Evolutionary conservation across 2,797 vertebrate genomes (phyloP).

Genomic region (Liparis tanakae): DNA sequence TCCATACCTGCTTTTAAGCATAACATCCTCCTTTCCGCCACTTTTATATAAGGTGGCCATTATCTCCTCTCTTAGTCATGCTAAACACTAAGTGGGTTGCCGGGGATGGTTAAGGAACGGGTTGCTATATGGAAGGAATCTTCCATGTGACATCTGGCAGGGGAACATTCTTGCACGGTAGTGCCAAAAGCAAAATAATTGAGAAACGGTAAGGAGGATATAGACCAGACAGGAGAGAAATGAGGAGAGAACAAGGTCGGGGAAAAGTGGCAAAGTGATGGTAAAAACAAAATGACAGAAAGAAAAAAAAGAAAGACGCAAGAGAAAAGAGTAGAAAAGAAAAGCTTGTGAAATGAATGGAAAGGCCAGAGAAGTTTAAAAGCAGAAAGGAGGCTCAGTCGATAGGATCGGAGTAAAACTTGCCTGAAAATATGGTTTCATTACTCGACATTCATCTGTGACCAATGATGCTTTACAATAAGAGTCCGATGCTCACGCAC

Average conservation of each 20-base stretch:
- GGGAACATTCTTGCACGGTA: constrained; percentile 5
- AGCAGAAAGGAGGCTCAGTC: not conserved
- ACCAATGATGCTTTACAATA: not conserved
- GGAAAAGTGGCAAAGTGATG: not conserved
- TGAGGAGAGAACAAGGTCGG: not conserved
- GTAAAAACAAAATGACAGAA: not conserved
- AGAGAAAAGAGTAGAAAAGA: not conserved
- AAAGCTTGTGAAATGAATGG: constrained; percentile 10
- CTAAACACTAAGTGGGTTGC: not conserved
- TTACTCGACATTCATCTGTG: not conserved
- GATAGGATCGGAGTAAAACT: not conserved
- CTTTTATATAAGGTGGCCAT: constrained; percentile 11
- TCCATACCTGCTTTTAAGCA: constrained; percentile 6
- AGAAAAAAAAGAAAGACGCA: not conserved
- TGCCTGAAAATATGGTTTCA: not conserved
- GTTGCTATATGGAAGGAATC: constrained; percentile 11
- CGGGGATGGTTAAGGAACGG: not conserved
- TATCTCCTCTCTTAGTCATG: not conserved
- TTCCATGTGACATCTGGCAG: constrained; percentile 7
- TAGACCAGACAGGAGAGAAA: constrained; percentile 3
- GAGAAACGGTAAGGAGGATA: constrained; percentile 12
- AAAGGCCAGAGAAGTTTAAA: constrained; percentile 3
- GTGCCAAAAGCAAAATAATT: constrained; percentile 9
- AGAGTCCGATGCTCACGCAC: not conserved
- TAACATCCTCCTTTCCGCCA: constrained; percentile 10